These are phyloP conservation scores for Struthidea cinerea DNA, from an alignment of 2,113 vertebrate species.

Conservation along the genomic window DNA sequence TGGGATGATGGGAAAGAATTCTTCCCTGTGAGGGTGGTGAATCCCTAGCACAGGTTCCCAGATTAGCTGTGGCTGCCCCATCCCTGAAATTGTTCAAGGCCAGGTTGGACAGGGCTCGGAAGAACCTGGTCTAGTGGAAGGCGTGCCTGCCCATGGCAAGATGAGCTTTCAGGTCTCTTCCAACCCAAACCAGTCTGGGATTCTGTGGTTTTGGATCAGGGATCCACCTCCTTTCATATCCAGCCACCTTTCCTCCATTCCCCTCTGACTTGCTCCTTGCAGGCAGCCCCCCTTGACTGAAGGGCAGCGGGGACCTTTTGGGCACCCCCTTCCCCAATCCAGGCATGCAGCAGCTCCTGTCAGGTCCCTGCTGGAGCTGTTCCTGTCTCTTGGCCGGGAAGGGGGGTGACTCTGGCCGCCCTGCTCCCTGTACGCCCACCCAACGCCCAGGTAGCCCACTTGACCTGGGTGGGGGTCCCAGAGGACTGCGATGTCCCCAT, in stretches of 20 bases:
- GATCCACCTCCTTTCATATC: background rate
- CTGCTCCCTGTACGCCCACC: background rate
- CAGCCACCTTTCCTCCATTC: background rate
- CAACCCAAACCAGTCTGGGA: background rate
- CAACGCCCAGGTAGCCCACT: background rate
- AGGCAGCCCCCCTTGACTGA: too few relatives aligned
- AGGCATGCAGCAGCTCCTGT: background rate
- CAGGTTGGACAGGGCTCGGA: background rate
- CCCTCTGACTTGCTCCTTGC: too few relatives aligned
- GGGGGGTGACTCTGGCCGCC: background rate
- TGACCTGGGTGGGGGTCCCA: background rate
- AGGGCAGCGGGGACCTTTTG: background rate
- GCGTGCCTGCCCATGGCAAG: background rate
- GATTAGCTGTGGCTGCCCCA: background rate
- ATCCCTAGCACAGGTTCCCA: background rate
- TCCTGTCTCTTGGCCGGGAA: background rate
- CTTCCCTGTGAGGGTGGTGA: background rate
- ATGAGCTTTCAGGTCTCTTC: background rate
- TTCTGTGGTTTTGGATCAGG: background rate
- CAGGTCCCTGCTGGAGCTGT: background rate
- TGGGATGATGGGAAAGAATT: background rate
- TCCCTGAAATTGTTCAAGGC: background rate
- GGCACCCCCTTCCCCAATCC: accelerated
- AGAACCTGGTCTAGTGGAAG: background rate
- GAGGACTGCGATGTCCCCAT: background rate